Base-by-base conservation (phyloP, 2,113 vertebrate species). In the Sceloporus tristichus region DNA sequence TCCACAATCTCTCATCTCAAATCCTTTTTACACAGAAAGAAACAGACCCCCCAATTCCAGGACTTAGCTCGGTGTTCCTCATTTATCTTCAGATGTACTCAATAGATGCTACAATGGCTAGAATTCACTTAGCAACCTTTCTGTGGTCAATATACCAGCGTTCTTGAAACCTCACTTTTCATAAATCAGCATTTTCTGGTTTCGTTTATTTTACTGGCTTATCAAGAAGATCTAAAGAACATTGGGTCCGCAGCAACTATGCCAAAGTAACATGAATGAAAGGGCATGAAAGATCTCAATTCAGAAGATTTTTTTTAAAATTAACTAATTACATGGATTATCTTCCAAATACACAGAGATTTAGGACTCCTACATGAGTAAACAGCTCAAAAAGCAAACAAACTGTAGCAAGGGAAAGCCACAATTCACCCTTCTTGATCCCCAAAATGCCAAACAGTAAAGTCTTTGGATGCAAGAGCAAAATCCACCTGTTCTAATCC, bases 181-280 rank as follows among this genome's bases (percentile, higher is more conserved):
- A 73, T 80, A 68, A 87, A 81, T 73, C 66, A 81, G 62, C 68
- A 74, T 34, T 71, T 54, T 73, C 66, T 74, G 1, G 25, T 74
- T 87, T 73, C 54, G 80, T 87, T 74, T 71, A 87, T 87, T 80
- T 87, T 79, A 86, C 18, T 87, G 53, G 9, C 25, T 71, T 48
- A 79, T 3, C 53, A 54, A 79, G 80, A 29, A 38, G 21, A 73
- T 11, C 34, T 71, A 71, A 48, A 40, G 34, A 71, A 73, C 18
- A 87, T 56, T 23, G 56, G 77, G 14, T 56, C 85, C 21, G 38
- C 25, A 29, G 29, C 27, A 85, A 85, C 59, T 66, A 56, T 78
- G 56, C 13, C 27, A 85, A 34, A n/a, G 40, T 3, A 25, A 1
- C 40, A 40, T 87, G 65, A 73, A 19, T 79, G 71, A 71, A 86